These are phyloP conservation scores for Pharmacophagus antenor DNA, from an alignment of 2,888 invertebrate genomes.

Conservation along the genomic window DNA sequence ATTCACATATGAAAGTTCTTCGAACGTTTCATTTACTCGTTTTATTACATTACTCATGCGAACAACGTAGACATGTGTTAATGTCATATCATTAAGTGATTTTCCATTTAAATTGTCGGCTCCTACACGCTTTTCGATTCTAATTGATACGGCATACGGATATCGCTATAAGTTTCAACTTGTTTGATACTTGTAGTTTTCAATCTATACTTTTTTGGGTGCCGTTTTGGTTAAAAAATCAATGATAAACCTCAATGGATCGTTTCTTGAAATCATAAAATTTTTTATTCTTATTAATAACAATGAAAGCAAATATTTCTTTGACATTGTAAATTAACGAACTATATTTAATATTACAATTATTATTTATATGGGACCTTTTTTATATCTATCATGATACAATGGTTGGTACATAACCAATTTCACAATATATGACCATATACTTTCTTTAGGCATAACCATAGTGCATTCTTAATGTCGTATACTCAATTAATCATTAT, in stretches of 20 bases:
- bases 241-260: too few relatives aligned
- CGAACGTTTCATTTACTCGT: conserved; percentile 35
- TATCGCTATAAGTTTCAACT: conserved; percentile 19
- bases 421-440: background rate
- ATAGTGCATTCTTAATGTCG: background rate
- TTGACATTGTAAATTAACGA: too few relatives aligned
- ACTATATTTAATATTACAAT: too few relatives aligned
- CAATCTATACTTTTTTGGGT: background rate
- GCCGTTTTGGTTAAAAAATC: background rate
- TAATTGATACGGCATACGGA: conserved; percentile 30
- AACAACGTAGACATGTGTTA: conserved; percentile 33
- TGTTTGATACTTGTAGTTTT: conserved; percentile 16
- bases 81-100: conserved; percentile 30
- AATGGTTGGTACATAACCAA: background rate
- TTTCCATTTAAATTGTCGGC: conserved; percentile 28
- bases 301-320: too few relatives aligned
- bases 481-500: background rate
- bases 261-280: too few relatives aligned
- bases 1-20: conserved; percentile 52
- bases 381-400: too few relatives aligned
- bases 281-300: too few relatives aligned
- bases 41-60: conserved; percentile 41
- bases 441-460: background rate
- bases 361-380: too few relatives aligned
- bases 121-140: conserved; percentile 20